Base-by-base conservation (phyloP, 53 echinoderm and acorn worm species). In the Zoroaster sp. region DNA sequence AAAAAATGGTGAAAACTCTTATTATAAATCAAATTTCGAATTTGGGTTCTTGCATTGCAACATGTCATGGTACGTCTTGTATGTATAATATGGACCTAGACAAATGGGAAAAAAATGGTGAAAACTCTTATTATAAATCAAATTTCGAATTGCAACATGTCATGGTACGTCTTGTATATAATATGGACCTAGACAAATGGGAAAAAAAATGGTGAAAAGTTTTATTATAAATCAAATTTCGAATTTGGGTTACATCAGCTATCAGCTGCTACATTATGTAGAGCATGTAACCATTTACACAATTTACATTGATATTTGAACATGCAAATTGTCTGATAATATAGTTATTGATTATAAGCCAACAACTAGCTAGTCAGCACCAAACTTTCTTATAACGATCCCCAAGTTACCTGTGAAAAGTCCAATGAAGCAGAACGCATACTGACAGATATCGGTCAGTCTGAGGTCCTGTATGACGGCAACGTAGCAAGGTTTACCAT, bases 1-100 rank as follows among this genome's bases (percentile, higher is more conserved):
- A n/a, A n/a, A n/a, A n/a, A n/a, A n/a, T n/a, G n/a, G n/a, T n/a
- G n/a, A n/a, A n/a, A n/a, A n/a, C n/a, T n/a, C n/a, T n/a, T n/a
- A n/a, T n/a, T n/a, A n/a, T n/a, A n/a, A n/a, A n/a, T n/a, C n/a
- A n/a, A n/a, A n/a, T n/a, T n/a, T n/a, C n/a, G 90, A 77, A 39
- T 11, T 35, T 2, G 92, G 86, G 23, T 88, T 38, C 4, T 88
- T 75, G 53, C 93, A 89, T 72, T 95, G 89, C 7, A 95, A 38
- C 97, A 94, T 93, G 75, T 97, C 97, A 42, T 90, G 41, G 59
- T 95, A 97, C 0, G 94, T 94, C 86, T 93, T 97, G 87, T 93
- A 97, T 35, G 95, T 95, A 87, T 93, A 97, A 73, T 97, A 97
- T 17, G 97, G 97, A 53, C 97, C 97, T 97, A 74, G 17, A 73